phyloP scores from a whole-genome alignment of 1,140 invertebrate species.

The Oedothorax gibbosus region DNA sequence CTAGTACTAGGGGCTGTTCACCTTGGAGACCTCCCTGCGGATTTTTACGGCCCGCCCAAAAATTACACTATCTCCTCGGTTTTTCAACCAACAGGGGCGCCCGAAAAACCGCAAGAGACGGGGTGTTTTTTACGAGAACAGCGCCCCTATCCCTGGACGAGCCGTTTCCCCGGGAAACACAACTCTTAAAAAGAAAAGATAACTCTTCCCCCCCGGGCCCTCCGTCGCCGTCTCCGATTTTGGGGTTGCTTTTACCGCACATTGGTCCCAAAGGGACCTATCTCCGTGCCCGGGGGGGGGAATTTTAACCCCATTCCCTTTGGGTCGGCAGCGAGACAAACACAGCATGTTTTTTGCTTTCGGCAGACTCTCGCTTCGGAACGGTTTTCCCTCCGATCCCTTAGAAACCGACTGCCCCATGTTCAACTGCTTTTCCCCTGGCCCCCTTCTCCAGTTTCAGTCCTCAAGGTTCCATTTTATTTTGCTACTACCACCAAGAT shows the following conservation, averaged over 20 bases:
- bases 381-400: conserved; percentile 27
- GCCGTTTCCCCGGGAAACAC: background rate
- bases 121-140: too few relatives aligned
- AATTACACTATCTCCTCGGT: too few relatives aligned
- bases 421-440: conserved; percentile 30
- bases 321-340: conserved; percentile 29
- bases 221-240: conserved; percentile 5
- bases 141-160: too few relatives aligned
- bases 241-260: conserved; percentile 5
- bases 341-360: background rate
- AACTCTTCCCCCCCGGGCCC: conserved; percentile 1
- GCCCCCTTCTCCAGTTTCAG: conserved; percentile 9
- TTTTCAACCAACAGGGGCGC: too few relatives aligned
- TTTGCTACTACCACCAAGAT: too few relatives aligned
- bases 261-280: background rate
- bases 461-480: background rate
- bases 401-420: conserved; percentile 23
- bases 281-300: conserved; percentile 2
- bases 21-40: background rate
- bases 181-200: background rate
- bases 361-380: conserved; percentile 4
- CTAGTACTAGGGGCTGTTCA: background rate
- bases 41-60: too few relatives aligned
- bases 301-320: conserved; percentile 24
- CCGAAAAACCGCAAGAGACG: too few relatives aligned